These are phyloP conservation scores for Pangasius macronema DNA, from an alignment of 2,797 vertebrate genomes.

Conservation along the genomic window DNA sequence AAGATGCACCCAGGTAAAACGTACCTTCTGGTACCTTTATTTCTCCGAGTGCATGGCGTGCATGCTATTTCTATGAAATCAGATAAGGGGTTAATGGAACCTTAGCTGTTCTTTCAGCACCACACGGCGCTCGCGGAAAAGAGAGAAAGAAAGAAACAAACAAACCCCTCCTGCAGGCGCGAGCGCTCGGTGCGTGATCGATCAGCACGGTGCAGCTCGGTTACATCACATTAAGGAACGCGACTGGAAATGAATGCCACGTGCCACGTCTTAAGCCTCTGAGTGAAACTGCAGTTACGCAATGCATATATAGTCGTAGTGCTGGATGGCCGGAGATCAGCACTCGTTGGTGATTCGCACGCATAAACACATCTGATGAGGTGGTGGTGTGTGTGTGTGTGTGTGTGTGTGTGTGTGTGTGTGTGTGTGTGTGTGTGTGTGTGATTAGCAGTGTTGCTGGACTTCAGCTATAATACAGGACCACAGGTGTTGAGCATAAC, in stretches of 20 bases:
- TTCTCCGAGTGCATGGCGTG: not conserved
- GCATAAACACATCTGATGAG: slow-evolving; percentile 2
- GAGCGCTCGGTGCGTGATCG: slow-evolving; percentile 24
- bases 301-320: not conserved
- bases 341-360: not conserved
- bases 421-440: not conserved
- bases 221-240: slow-evolving; percentile 16
- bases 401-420: slow-evolving; percentile 11
- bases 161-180: slow-evolving; percentile 15
- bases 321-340: not conserved
- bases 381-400: slow-evolving; percentile 1
- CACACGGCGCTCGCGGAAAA: slow-evolving; percentile 60
- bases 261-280: slow-evolving; percentile 1
- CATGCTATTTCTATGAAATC: not conserved
- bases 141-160: not conserved
- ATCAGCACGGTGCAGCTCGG: slow-evolving; percentile 28
- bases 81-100: slow-evolving; percentile 55
- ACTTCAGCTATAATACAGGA: not conserved
- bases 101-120: slow-evolving; percentile 74
- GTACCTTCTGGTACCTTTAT: not conserved
- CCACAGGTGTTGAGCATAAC: not conserved
- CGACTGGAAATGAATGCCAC: slow-evolving; percentile 1
- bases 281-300: not conserved
- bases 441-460: not conserved
- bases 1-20: not conserved